Evolutionary conservation across 2,888 invertebrate genomes (phyloP).

Genomic region (Agrochola macilenta): DNA sequence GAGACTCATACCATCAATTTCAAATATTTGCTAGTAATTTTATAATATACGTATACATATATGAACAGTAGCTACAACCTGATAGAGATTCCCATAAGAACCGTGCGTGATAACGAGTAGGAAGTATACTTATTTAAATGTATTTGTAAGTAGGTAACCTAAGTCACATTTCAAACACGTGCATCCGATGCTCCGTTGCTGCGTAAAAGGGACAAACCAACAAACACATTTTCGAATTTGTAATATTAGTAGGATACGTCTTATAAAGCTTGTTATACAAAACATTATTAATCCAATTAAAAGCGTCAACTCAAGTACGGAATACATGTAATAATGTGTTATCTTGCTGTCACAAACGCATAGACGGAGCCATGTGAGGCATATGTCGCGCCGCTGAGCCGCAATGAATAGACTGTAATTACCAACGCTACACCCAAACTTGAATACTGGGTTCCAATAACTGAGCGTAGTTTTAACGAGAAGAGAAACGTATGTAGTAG

Average conservation of each 20-base stretch:
- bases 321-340: slow-evolving; percentile 37
- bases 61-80: neutral
- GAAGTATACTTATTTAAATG: neutral
- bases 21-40: slow-evolving; percentile 4
- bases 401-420: slow-evolving; percentile 74
- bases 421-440: slow-evolving; percentile 65
- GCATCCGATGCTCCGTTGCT: neutral
- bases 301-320: slow-evolving; percentile 11
- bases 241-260: neutral
- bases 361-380: slow-evolving; percentile 7
- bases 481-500: slow-evolving; percentile 44
- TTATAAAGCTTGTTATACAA: slow-evolving; percentile 23
- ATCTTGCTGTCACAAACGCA: slow-evolving; percentile 59
- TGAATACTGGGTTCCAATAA: slow-evolving; percentile 53
- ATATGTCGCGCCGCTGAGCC: slow-evolving; percentile 35
- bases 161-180: too few species aligned
- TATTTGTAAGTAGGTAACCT: too few species aligned
- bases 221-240: neutral
- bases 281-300: slow-evolving; percentile 49
- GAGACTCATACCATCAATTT: slow-evolving; percentile 17
- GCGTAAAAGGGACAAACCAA: neutral
- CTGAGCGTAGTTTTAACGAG: slow-evolving; percentile 29
- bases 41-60: neutral
- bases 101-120: too few species aligned
- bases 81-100: neutral